These are phyloP conservation scores for Clavelina lepadiformis DNA, from an alignment of 23 tunicate genomes.

Conservation along the genomic window DNA sequence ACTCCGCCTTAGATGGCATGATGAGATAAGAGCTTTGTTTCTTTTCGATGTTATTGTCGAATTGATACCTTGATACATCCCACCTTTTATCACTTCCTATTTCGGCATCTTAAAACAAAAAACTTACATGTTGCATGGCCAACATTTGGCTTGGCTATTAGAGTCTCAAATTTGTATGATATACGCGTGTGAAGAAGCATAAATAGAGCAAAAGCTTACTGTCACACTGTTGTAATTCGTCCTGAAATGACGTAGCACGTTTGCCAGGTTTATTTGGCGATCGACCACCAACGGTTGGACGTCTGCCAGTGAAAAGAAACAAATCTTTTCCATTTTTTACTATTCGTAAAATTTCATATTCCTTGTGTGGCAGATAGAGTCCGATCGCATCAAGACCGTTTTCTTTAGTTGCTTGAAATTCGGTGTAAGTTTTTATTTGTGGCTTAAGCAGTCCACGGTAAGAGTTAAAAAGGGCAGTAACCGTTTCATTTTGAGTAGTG, in stretches of 20 bases:
- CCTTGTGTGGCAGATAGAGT: not conserved
- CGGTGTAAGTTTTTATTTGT: not conserved
- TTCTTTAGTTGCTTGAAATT: not conserved
- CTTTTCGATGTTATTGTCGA: too few species aligned
- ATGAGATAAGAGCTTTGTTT: too few species aligned
- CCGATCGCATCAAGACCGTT: not conserved
- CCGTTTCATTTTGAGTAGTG: not conserved
- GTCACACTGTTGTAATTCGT: too few species aligned
- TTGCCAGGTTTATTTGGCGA: not conserved
- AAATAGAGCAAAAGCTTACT: too few species aligned
- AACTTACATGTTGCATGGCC: too few species aligned
- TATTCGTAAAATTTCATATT: not conserved
- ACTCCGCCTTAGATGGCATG: too few species aligned
- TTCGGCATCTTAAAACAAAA: too few species aligned
- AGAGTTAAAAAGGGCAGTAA: not conserved
- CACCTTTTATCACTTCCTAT: too few species aligned
- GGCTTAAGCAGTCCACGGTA: not conserved
- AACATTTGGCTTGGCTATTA: too few species aligned
- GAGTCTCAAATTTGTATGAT: too few species aligned
- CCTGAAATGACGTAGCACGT: not conserved
- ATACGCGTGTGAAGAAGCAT: too few species aligned
- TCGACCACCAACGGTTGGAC: not conserved
- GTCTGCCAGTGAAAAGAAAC: slow-evolving; percentile 1
- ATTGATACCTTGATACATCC: too few species aligned
- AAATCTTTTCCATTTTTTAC: not conserved